Conservation (phyloP, 2,797 vertebrate species). For the Craterocephalus amniculus region DNA sequence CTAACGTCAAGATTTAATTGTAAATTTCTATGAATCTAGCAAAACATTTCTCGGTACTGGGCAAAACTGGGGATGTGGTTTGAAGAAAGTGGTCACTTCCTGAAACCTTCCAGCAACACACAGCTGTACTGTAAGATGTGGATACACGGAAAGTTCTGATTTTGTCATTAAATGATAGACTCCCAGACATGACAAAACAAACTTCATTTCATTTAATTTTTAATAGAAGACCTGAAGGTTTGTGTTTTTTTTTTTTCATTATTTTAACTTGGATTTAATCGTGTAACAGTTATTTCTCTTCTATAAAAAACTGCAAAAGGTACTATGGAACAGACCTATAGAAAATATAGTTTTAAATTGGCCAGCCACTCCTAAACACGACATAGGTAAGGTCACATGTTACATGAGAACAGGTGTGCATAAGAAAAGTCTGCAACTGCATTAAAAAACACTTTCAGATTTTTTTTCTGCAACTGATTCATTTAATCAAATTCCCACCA, state of each 20-base stretch:
- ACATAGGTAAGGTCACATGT: neutral
- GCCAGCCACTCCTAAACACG: no score
- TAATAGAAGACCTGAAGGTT: neutral
- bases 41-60: constrained; percentile 9
- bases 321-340: no score
- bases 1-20: constrained; percentile 52
- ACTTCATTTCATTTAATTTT: neutral
- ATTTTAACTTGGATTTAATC: neutral
- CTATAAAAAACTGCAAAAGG: no score
- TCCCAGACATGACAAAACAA: neutral
- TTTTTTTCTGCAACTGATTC: neutral
- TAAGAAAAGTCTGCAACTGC: neutral
- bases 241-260: neutral
- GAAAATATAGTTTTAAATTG: no score
- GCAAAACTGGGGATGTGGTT: neutral
- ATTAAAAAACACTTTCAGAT: neutral
- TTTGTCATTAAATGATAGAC: neutral
- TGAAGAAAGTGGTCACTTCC: neutral
- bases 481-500: neutral
- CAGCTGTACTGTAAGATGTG: neutral
- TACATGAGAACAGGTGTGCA: neutral
- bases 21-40: constrained; percentile 30
- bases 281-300: neutral
- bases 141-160: neutral
- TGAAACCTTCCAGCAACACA: neutral